Conservation (phyloP, 2,888 invertebrate genomes). For the Heteromyza rotundicornis region DNA sequence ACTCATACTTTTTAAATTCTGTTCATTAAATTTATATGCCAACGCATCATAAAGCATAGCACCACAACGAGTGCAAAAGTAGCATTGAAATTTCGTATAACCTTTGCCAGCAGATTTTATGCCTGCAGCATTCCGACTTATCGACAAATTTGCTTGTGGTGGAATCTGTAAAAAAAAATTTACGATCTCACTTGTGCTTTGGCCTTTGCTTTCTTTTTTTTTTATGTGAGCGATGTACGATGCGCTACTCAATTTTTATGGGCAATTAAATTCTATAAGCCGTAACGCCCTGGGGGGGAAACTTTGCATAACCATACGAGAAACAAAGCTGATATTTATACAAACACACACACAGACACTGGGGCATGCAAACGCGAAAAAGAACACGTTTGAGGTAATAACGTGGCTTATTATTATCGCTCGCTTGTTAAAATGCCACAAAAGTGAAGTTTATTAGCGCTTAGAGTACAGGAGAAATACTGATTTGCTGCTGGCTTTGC, state of each 20-base stretch:
- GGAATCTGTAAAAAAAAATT: too few relatives aligned
- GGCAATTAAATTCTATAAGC: conserved; percentile 58
- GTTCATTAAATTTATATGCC: conserved; percentile 37
- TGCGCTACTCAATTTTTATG: conserved; percentile 49
- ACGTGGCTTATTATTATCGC: too few relatives aligned
- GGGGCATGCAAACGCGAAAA: too few relatives aligned
- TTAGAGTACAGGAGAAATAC: too few relatives aligned
- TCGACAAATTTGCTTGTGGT: not conserved
- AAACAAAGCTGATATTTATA: not conserved
- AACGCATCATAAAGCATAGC: conserved; percentile 47
- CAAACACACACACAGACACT: too few relatives aligned
- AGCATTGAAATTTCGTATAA: conserved; percentile 21
- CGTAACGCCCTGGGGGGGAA: conserved; percentile 24
- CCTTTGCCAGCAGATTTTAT: not conserved
- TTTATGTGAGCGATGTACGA: not conserved
- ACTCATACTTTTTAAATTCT: conserved; percentile 21
- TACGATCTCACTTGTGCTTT: conserved; percentile 9
- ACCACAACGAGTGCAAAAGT: too few relatives aligned
- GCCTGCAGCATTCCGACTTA: not conserved
- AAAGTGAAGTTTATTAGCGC: too few relatives aligned
- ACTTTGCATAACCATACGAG: conserved; percentile 19
- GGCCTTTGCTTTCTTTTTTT: too few relatives aligned
- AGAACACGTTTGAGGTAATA: not conserved
- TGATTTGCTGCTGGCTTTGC: too few relatives aligned
- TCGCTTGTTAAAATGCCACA: conserved; percentile 12